Evolutionary conservation across 2,888 invertebrate genomes (phyloP).

Genomic region (Protonemura montana): DNA sequence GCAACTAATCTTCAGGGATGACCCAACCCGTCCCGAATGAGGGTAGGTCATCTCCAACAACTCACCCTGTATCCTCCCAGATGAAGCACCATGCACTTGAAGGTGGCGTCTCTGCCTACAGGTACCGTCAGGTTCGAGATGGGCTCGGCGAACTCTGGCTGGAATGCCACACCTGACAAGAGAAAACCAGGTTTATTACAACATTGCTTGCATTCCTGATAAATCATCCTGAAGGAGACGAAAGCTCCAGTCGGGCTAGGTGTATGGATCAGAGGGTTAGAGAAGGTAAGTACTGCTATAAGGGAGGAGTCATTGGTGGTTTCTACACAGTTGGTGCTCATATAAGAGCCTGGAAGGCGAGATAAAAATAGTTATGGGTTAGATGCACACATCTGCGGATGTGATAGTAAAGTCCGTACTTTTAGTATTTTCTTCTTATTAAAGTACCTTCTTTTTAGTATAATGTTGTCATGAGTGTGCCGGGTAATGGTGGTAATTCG

Average conservation of each 20-base stretch:
- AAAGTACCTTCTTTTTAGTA: neutral
- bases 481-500: neutral
- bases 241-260: neutral
- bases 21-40: neutral
- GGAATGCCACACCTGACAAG: conserved; percentile 73
- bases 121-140: conserved; percentile 85
- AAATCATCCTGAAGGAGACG: neutral
- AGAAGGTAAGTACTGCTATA: neutral
- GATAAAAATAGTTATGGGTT: neutral
- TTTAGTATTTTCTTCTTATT: neutral
- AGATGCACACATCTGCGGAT: neutral
- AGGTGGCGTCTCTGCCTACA: conserved; percentile 85
- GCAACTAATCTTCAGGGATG: neutral
- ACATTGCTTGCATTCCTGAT: conserved; percentile 27
- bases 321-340: neutral
- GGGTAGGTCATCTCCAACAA: conserved; percentile 50
- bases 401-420: neutral
- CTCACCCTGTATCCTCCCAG: conserved; percentile 89
- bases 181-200: conserved; percentile 45
- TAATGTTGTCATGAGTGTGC: neutral
- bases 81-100: conserved; percentile 85
- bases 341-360: neutral
- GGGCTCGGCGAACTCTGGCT: conserved; percentile 85
- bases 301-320: neutral
- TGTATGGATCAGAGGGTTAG: neutral